Percentiles rank a stretch among this genome's conserved stretches.
phyloP scores from a whole-genome alignment of 2,797 vertebrate species.

The Podarcis lilfordi region DNA sequence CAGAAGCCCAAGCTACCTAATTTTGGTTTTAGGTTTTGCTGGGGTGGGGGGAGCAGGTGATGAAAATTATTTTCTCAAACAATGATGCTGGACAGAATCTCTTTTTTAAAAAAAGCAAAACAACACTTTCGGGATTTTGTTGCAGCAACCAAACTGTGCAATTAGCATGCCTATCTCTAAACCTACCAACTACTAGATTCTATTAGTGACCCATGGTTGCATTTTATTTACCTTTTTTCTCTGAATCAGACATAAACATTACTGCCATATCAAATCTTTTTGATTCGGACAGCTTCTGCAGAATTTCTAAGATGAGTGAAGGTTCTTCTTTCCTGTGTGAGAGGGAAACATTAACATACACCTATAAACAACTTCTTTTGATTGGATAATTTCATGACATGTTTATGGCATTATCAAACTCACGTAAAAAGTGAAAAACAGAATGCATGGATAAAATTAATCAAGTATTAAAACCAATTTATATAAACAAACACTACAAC shows the following conservation, averaged over 20 bases:
- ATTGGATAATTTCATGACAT: slow-evolving; percentile 30
- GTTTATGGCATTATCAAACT: not conserved
- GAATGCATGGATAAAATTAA: not conserved
- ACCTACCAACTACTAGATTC: not conserved
- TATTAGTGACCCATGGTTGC: not conserved
- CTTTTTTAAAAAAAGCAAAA: not conserved
- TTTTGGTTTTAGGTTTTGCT: not conserved
- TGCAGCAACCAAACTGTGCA: not conserved
- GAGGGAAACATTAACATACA: slow-evolving; percentile 52
- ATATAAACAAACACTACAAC: not conserved
- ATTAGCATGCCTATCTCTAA: not conserved
- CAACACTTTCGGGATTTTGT: not conserved
- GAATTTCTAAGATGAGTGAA: slow-evolving; percentile 82
- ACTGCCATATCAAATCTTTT: slow-evolving; percentile 94
- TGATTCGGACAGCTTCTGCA: slow-evolving; percentile 85
- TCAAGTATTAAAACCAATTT: not conserved
- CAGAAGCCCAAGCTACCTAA: not conserved
- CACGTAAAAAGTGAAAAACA: not conserved
- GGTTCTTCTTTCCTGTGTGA: slow-evolving; percentile 85
- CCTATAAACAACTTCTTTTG: slow-evolving; percentile 44
- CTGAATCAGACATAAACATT: slow-evolving; percentile 93
- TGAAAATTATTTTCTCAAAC: not conserved
- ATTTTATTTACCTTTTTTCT: slow-evolving; percentile 87
- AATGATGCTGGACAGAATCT: not conserved
- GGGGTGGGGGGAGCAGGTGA: no score